Conservation (phyloP, 2,797 vertebrate species). For the Danionella dracula region DNA sequence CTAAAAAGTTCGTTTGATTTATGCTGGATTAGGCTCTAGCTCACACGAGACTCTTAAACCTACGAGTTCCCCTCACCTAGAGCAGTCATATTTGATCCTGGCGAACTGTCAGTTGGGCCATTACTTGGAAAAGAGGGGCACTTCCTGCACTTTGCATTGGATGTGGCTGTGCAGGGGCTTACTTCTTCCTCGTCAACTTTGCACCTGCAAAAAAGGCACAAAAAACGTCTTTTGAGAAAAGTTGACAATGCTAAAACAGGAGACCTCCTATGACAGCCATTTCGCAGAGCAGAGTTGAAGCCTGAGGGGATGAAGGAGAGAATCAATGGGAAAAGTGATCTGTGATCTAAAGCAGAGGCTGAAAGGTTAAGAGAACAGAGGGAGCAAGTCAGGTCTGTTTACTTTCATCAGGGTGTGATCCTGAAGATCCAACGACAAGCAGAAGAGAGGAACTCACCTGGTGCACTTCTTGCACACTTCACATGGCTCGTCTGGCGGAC, state of each 20-base stretch:
- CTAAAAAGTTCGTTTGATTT: no score
- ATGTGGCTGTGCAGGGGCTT: constrained; percentile 61
- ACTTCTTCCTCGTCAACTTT: constrained; percentile 65
- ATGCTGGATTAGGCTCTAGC: no score
- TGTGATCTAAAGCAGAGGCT: constrained; percentile 2
- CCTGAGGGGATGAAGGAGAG: constrained; percentile 8
- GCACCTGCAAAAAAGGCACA: constrained; percentile 58
- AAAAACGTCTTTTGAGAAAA: no score
- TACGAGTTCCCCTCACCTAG: neutral
- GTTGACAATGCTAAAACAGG: neutral
- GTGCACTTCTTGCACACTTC: constrained; percentile 76
- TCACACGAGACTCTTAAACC: neutral
- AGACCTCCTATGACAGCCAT: neutral
- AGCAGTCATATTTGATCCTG: neutral
- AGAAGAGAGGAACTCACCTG: constrained; percentile 54
- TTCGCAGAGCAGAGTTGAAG: neutral
- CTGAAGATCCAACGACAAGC: neutral
- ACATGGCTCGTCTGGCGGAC: constrained; percentile 71
- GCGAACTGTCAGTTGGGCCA: neutral
- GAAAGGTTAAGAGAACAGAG: constrained; percentile 12
- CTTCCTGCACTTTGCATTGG: constrained; percentile 67
- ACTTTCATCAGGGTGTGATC: neutral
- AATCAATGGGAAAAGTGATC: constrained; percentile 7
- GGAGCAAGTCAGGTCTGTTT: neutral
- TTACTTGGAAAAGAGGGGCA: neutral